Evolutionary conservation across 1,140 invertebrate species (phyloP).

Genomic region (Ips typographus): DNA sequence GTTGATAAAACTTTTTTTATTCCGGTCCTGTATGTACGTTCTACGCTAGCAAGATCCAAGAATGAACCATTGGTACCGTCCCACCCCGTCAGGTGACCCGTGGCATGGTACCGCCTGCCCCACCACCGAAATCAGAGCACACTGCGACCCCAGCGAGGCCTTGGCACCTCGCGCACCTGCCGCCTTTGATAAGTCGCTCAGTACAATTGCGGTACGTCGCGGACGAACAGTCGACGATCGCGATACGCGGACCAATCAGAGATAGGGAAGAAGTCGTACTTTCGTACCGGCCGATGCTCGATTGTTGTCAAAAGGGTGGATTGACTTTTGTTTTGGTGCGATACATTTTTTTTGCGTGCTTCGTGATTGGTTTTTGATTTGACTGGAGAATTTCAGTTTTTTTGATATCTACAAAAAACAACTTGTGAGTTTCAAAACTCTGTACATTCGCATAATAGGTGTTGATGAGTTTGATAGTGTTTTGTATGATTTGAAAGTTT

Average conservation of each 20-base stretch:
- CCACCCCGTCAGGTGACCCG: slow-evolving; percentile 28
- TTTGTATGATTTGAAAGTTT: too few relatives aligned
- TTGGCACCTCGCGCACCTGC: slow-evolving; percentile 36
- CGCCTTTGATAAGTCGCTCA: slow-evolving; percentile 36
- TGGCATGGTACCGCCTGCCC: slow-evolving; percentile 27
- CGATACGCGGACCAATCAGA: neutral
- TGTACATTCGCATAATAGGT: too few relatives aligned
- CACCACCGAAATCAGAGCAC: slow-evolving; percentile 33
- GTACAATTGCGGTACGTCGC: slow-evolving; percentile 28
- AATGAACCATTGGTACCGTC: slow-evolving; percentile 32
- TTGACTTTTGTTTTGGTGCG: too few relatives aligned
- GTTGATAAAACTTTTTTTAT: neutral
- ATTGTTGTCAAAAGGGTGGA: too few relatives aligned
- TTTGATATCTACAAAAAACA: too few relatives aligned
- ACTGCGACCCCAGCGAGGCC: slow-evolving; percentile 27
- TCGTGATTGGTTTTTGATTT: too few relatives aligned
- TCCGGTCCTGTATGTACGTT: neutral
- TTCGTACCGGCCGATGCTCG: too few relatives aligned
- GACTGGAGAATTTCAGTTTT: too few relatives aligned
- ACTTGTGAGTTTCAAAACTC: too few relatives aligned
- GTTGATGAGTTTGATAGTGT: too few relatives aligned
- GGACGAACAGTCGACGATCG: slow-evolving; percentile 14
- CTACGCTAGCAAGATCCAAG: slow-evolving; percentile 9
- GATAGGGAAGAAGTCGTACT: neutral
- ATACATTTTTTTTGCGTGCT: too few relatives aligned